These are phyloP conservation scores for Netelia melanura DNA, from an alignment of 2,888 invertebrate species.

Conservation along the genomic window DNA sequence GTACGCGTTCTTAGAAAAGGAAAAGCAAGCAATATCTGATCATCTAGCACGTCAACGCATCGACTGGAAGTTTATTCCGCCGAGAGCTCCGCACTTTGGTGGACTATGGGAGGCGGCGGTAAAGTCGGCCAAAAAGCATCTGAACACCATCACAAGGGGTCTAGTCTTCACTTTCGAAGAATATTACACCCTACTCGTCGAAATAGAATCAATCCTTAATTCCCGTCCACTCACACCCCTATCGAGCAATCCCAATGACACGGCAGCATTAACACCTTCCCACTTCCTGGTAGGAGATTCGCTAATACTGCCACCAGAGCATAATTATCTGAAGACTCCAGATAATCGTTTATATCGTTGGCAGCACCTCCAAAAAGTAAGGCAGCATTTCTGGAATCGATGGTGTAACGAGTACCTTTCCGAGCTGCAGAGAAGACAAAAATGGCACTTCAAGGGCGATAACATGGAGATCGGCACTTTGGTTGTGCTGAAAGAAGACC, in stretches of 20 bases:
- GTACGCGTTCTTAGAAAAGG: constrained; percentile 36
- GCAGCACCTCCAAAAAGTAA: constrained; percentile 67
- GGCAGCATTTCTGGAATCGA: constrained; percentile 65
- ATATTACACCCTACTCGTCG: constrained; percentile 1
- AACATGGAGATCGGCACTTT: constrained; percentile 71
- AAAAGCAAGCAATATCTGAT: constrained; percentile 2
- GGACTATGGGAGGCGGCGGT: constrained; percentile 27
- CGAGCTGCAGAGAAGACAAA: constrained; percentile 57
- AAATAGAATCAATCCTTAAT: constrained; percentile 1
- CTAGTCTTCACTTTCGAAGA: constrained; percentile 13
- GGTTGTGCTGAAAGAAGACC: constrained; percentile 77
- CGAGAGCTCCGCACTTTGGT: constrained; percentile 17
- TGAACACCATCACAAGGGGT: background rate
- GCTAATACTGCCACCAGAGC: constrained; percentile 36
- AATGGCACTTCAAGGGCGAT: constrained; percentile 53
- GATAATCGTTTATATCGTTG: constrained; percentile 66
- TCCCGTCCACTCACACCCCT: constrained; percentile 20
- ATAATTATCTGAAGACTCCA: constrained; percentile 48
- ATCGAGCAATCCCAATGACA: constrained; percentile 2
- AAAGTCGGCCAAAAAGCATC: background rate
- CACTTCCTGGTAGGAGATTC: constrained; percentile 51
- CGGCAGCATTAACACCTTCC: constrained; percentile 33
- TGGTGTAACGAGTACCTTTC: constrained; percentile 65
- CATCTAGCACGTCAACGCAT: constrained; percentile 21
- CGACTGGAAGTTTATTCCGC: constrained; percentile 23